Conservation (phyloP, 1,140 invertebrate species). For the Euwallacea similis region DNA sequence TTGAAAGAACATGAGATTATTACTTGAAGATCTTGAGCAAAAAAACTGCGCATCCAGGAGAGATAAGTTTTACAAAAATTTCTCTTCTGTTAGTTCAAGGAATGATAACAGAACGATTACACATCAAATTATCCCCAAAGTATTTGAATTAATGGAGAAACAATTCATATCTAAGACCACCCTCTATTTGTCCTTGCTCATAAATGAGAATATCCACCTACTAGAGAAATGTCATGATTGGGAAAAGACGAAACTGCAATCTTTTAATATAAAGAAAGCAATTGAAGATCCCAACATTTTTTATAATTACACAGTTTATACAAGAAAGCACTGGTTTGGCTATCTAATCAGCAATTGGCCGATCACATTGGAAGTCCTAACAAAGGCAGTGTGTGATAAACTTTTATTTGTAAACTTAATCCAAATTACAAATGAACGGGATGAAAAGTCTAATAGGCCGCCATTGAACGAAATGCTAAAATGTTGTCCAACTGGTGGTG, state of each 20-base stretch:
- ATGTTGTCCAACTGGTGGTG: slow-evolving; percentile 21
- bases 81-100: slow-evolving; percentile 1
- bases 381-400: slow-evolving; percentile 39
- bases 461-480: slow-evolving; percentile 25
- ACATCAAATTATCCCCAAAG: slow-evolving; percentile 16
- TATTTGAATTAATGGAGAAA: slow-evolving; percentile 21
- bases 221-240: slow-evolving; percentile 43
- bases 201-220: slow-evolving; percentile 41
- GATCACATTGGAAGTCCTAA: slow-evolving; percentile 13
- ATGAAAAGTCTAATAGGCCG: slow-evolving; percentile 29
- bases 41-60: neutral
- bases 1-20: too few species aligned
- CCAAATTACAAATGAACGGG: slow-evolving; percentile 36
- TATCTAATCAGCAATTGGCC: slow-evolving; percentile 40
- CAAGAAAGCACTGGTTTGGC: slow-evolving; percentile 49
- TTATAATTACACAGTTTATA: slow-evolving; percentile 47
- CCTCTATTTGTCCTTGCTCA: slow-evolving; percentile 45
- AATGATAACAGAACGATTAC: neutral
- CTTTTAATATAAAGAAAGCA: slow-evolving; percentile 35
- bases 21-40: too few species aligned
- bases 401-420: slow-evolving; percentile 45
- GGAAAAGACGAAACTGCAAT: slow-evolving; percentile 35
- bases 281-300: slow-evolving; percentile 38
- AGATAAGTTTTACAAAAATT: slow-evolving; percentile 25
- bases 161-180: slow-evolving; percentile 42